Conservation (phyloP, 2,797 vertebrate species). For the Esox masquinongy region DNA sequence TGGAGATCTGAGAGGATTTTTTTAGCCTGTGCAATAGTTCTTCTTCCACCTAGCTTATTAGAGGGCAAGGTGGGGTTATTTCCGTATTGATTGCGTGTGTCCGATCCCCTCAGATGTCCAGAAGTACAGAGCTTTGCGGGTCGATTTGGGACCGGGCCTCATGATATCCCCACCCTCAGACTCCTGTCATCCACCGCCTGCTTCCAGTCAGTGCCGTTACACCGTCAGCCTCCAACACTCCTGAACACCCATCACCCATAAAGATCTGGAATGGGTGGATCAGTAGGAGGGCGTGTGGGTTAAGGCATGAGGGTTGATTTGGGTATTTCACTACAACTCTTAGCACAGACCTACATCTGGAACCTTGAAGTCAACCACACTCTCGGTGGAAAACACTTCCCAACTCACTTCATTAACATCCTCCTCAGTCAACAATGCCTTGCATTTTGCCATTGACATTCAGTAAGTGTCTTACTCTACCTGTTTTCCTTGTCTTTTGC, state of each 20-base stretch:
- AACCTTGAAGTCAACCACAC: neutral
- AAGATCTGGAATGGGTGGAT: neutral
- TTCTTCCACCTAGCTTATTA: too few species aligned
- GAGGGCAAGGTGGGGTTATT: neutral
- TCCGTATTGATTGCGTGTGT: neutral
- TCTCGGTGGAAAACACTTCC: slow-evolving; percentile 44
- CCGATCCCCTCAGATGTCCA: neutral
- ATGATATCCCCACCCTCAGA: slow-evolving; percentile 44
- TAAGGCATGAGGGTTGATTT: neutral
- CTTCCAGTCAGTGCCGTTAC: neutral
- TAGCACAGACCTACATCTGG: neutral
- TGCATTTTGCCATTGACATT: slow-evolving; percentile 71
- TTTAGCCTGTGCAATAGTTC: neutral
- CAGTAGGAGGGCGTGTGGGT: neutral
- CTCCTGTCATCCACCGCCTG: neutral
- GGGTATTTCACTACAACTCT: neutral
- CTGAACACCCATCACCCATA: too few species aligned
- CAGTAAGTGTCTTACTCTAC: slow-evolving; percentile 63
- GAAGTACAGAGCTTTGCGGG: neutral
- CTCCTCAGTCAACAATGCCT: slow-evolving; percentile 70
- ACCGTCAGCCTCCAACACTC: neutral
- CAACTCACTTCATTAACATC: slow-evolving; percentile 56
- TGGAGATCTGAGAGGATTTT: neutral
- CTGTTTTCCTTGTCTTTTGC: slow-evolving; percentile 33
- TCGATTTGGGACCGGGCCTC: slow-evolving; percentile 5